Conservation (phyloP, 2,797 vertebrate species). For the Sebastes nivosus region DNA sequence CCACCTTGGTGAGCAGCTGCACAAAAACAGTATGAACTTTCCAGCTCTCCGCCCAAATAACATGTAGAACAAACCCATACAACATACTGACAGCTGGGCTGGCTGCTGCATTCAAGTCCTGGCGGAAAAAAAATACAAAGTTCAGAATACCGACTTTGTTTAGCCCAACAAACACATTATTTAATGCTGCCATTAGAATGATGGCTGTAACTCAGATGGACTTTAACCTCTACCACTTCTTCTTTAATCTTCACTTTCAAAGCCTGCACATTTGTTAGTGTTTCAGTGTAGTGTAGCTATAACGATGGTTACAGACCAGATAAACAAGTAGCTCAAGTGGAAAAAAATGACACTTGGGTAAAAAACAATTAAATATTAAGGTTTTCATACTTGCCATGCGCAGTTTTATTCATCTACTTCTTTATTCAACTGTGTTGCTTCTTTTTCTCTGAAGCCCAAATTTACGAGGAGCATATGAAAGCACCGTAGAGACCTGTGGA, state of each 20-base stretch:
- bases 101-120: not conserved
- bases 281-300: not conserved
- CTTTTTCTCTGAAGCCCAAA: rapidly evolving
- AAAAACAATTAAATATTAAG: not conserved
- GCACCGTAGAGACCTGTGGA: not conserved
- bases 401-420: not conserved
- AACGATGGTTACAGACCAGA: not conserved
- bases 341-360: not conserved
- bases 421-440: not conserved
- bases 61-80: not conserved
- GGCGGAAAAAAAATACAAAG: not conserved
- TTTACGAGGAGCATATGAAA: not conserved
- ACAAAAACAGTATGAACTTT: conserved; percentile 1
- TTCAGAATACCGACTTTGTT: not conserved
- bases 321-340: not conserved
- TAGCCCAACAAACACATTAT: rapidly evolving
- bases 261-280: not conserved
- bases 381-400: rapidly evolving
- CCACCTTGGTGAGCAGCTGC: not conserved
- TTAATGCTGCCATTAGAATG: not conserved
- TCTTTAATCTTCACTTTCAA: not conserved
- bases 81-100: too few species aligned
- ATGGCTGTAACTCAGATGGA: not conserved
- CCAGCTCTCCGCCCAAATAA: not conserved
- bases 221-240: not conserved